These are phyloP conservation scores for Perithous albicinctus DNA, from an alignment of 2,888 invertebrate genomes.

Conservation along the genomic window DNA sequence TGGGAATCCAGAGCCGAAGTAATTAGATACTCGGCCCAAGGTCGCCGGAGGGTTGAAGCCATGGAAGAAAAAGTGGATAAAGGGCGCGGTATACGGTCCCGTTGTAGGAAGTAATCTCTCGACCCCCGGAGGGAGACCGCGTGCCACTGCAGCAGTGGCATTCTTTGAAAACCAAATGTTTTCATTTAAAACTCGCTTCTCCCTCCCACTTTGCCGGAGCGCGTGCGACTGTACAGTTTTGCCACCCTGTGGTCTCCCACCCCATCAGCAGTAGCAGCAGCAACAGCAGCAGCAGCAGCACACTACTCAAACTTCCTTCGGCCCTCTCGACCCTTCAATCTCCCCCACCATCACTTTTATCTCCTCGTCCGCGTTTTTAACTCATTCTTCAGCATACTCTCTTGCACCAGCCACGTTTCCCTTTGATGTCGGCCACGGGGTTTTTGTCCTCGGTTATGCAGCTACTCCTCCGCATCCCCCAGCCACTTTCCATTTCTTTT, in stretches of 20 bases:
- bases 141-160: slow-evolving; percentile 50
- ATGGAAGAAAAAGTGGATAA: slow-evolving; percentile 29
- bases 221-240: slow-evolving; percentile 45
- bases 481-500: slow-evolving; percentile 58
- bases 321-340: slow-evolving; percentile 59
- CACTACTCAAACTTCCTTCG: slow-evolving; percentile 48
- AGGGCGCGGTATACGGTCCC: slow-evolving; percentile 21
- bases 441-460: slow-evolving; percentile 64
- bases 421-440: slow-evolving; percentile 59
- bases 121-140: slow-evolving; percentile 49
- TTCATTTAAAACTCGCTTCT: slow-evolving; percentile 59
- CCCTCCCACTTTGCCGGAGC: slow-evolving; percentile 15
- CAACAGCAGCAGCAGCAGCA: slow-evolving; percentile 48
- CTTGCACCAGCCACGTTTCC: slow-evolving; percentile 61
- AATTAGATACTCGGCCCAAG: slow-evolving; percentile 56
- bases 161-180: slow-evolving; percentile 66
- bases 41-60: slow-evolving; percentile 22
- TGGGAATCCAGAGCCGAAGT: slow-evolving; percentile 16
- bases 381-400: slow-evolving; percentile 64
- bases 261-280: slow-evolving; percentile 14
- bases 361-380: slow-evolving; percentile 56
- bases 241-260: slow-evolving; percentile 33
- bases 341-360: slow-evolving; percentile 31
- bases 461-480: slow-evolving; percentile 54
- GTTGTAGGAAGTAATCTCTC: slow-evolving; percentile 62